A percentile compares a stretch with the other conserved stretches of the same genome.
These are phyloP conservation scores for Papilio helenus DNA, from an alignment of 1,140 invertebrate genomes.

Conservation along the genomic window DNA sequence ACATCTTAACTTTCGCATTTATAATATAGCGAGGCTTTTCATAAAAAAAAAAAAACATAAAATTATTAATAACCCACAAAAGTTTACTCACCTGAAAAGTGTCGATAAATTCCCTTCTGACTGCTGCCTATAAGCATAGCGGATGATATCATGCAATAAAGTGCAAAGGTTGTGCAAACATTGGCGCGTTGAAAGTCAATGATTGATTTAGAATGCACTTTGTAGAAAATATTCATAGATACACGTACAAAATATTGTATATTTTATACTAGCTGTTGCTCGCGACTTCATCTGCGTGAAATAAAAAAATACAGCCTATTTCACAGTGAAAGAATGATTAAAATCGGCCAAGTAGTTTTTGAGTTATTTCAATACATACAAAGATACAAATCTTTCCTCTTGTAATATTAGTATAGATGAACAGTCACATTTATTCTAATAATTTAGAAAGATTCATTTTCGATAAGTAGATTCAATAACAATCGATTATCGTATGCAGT, in stretches of 20 bases:
- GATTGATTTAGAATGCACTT: constrained; percentile 5
- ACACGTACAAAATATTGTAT: background rate
- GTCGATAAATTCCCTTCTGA: background rate
- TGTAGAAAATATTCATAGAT: background rate
- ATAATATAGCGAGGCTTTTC: too few species aligned
- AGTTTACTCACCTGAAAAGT: background rate
- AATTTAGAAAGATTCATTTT: background rate
- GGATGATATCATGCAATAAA: constrained; percentile 22
- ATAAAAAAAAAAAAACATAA: background rate
- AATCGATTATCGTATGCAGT: constrained; percentile 41
- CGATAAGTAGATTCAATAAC: background rate
- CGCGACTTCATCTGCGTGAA: too few species aligned
- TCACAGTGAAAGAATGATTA: too few species aligned
- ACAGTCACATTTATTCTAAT: background rate
- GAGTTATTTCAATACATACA: too few species aligned
- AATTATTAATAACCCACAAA: background rate
- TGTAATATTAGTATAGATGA: too few species aligned
- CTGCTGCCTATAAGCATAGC: background rate
- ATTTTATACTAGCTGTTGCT: background rate
- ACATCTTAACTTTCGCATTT: too few species aligned
- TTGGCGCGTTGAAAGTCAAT: background rate
- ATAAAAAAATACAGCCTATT: too few species aligned
- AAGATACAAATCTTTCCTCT: too few species aligned
- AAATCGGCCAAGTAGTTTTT: too few species aligned
- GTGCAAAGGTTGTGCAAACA: constrained; percentile 5